Base-by-base conservation (phyloP, 2,113 vertebrate genomes). In the Stigmatopora argus region DNA sequence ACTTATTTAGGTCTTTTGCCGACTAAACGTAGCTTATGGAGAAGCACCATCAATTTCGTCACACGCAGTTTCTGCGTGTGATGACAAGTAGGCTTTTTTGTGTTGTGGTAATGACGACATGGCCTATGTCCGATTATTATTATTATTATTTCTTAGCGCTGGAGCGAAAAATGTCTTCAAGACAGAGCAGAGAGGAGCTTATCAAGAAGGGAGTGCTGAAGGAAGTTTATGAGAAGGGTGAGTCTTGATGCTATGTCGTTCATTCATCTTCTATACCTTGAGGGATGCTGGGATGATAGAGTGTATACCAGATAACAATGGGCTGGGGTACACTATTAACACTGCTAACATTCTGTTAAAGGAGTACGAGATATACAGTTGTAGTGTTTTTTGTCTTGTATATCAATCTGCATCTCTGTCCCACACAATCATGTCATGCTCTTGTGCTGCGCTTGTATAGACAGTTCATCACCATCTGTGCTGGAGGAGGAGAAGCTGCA, bases 131-230 rank as follows among this genome's bases (percentile, higher is more conserved):
- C n/a, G n/a, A n/a, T n/a, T n/a, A n/a, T n/a, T n/a, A n/a, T n/a
- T n/a, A n/a, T n/a, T n/a, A n/a, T n/a, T 69, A 59, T 73, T 64
- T 60, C 85, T 78, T 21, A 99, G 97, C 95, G 81, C 81, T 99
- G 88, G 97, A 99, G 89, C 93, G 97, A 87, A 99, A 98, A 81
- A 97, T 99, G 90, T 99, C 97, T 3, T 97, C 93, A 74, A 92
- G 97, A 57, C 96, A 98, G 89, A 99, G 97, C 92, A 91, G 97
- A 91, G 96, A 99, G 71, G 96, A 98, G 82, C 94, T 99, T 69
- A 99, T 99, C 87, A 97, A 96, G 86, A 92, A 96, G 79, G 97
- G 97, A n/a, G 92, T 99, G 59, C 83, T 99, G 79, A 96, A 96
- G 89, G 97, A 99, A 86, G 93, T 97, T 65, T 94, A 92, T 62